phyloP scores from a whole-genome alignment of 2,888 invertebrate species.

The Electrophaes corylata region DNA sequence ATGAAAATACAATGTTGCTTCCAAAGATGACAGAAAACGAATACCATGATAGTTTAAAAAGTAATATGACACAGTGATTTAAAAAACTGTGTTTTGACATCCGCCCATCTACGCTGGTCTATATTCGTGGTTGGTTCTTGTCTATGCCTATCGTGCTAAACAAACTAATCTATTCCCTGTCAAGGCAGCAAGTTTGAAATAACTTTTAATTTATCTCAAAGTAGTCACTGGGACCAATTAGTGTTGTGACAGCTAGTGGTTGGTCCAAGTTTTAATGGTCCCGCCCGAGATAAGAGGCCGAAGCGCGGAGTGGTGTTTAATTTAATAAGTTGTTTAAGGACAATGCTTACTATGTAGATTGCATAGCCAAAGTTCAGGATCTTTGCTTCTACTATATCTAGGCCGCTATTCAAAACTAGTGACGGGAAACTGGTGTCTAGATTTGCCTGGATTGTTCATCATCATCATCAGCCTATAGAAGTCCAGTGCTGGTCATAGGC shows the following conservation, averaged over 20 bases:
- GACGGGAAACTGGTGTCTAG: no score
- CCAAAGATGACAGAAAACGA: no score
- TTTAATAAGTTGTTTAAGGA: constrained; percentile 12
- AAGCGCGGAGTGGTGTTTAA: constrained; percentile 21
- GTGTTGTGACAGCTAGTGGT: constrained; percentile 55
- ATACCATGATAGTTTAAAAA: no score
- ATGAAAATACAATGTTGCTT: no score
- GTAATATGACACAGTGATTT: no score
- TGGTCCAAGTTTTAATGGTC: constrained; percentile 62
- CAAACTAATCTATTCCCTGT: background rate
- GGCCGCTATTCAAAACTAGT: background rate
- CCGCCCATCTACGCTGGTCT: no score
- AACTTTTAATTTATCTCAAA: constrained; percentile 38
- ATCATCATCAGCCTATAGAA: no score
- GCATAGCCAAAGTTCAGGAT: constrained; percentile 2
- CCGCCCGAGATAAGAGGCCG: constrained; percentile 56
- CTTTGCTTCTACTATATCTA: background rate
- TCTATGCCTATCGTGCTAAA: background rate
- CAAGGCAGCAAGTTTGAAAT: background rate
- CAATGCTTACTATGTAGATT: constrained; percentile 4
- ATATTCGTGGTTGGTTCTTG: no score
- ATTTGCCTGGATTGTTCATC: no score
- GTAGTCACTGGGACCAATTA: constrained; percentile 61
- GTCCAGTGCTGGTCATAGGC: no score
- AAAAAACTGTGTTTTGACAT: no score